Percentiles rank a stretch among this genome's conserved stretches.
Conservation (phyloP, 2,888 invertebrate species). For the Caenorhabditis afra region DNA sequence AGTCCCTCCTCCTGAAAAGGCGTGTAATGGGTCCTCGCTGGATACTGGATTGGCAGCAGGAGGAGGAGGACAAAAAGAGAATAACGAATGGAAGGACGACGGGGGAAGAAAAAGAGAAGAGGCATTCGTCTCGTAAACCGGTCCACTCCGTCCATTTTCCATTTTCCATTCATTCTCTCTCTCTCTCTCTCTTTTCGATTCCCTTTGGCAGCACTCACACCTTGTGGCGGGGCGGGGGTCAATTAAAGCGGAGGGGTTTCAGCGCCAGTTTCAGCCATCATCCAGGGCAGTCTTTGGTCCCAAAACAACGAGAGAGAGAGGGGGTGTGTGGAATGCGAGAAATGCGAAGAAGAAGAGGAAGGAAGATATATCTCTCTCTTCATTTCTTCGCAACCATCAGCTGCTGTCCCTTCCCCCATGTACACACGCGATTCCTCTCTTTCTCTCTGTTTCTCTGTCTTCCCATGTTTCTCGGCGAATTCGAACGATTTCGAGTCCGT, state of each 20-base stretch:
- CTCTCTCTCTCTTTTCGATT: not conserved
- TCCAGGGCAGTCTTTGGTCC: too few species aligned
- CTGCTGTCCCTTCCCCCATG: not conserved
- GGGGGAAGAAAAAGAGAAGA: too few species aligned
- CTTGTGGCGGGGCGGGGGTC: too few species aligned
- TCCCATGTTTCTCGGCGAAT: constrained; percentile 12
- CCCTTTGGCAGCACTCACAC: not conserved
- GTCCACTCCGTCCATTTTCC: not conserved
- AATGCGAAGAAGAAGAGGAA: not conserved
- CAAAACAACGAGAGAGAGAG: too few species aligned
- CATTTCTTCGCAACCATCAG: not conserved
- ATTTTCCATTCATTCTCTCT: not conserved
- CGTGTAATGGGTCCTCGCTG: too few species aligned
- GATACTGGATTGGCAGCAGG: too few species aligned
- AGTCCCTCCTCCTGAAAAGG: too few species aligned
- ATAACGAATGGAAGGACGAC: too few species aligned
- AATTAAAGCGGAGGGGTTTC: not conserved
- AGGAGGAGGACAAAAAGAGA: too few species aligned
- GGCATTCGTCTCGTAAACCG: not conserved
- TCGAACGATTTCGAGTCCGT: too few species aligned
- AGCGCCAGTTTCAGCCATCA: too few species aligned
- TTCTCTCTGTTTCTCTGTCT: not conserved
- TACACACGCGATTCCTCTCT: not conserved
- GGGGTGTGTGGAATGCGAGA: not conserved
- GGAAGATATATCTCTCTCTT: not conserved